phyloP scores from a whole-genome alignment of 1,140 invertebrate genomes.

The Bombus picipes region DNA sequence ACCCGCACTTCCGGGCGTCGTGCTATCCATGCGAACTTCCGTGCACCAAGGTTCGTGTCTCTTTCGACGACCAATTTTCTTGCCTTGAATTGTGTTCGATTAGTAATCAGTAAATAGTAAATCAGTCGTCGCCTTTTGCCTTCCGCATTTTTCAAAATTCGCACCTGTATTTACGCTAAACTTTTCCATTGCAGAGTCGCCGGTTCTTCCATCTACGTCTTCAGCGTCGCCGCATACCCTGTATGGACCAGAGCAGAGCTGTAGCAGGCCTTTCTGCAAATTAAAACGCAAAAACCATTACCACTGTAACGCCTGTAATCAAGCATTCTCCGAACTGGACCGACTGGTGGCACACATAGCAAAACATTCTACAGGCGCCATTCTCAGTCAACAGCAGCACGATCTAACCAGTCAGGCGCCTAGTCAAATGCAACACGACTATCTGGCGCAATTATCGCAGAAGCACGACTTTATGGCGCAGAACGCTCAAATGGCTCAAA shows the following conservation, averaged over 20 bases:
- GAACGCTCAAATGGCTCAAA: slow-evolving; percentile 77
- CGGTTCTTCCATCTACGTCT: slow-evolving; percentile 77
- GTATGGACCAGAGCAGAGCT: slow-evolving; percentile 86
- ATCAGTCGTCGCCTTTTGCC: slow-evolving; percentile 22
- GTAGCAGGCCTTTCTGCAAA: slow-evolving; percentile 93
- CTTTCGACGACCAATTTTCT: slow-evolving; percentile 66
- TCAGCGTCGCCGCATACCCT: slow-evolving; percentile 80
- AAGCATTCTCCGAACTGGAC: slow-evolving; percentile 89
- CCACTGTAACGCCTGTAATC: slow-evolving; percentile 94
- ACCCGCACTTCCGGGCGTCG: slow-evolving; percentile 83
- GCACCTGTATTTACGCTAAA: not conserved
- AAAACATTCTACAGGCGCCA: slow-evolving; percentile 86
- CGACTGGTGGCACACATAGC: slow-evolving; percentile 87
- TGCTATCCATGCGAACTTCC: slow-evolving; percentile 83
- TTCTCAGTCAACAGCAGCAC: slow-evolving; percentile 79
- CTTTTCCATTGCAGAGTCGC: slow-evolving; percentile 61
- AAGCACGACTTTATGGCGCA: slow-evolving; percentile 81
- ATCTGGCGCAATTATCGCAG: slow-evolving; percentile 77
- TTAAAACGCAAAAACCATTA: slow-evolving; percentile 92
- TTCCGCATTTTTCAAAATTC: not conserved
- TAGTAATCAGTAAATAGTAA: not conserved
- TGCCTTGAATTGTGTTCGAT: slow-evolving; percentile 71
- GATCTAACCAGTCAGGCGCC: slow-evolving; percentile 69
- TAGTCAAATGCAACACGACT: slow-evolving; percentile 76
- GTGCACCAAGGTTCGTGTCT: slow-evolving; percentile 83